These are phyloP conservation scores for Metaphire vulgaris DNA, from an alignment of 1,140 invertebrate genomes.

Conservation along the genomic window DNA sequence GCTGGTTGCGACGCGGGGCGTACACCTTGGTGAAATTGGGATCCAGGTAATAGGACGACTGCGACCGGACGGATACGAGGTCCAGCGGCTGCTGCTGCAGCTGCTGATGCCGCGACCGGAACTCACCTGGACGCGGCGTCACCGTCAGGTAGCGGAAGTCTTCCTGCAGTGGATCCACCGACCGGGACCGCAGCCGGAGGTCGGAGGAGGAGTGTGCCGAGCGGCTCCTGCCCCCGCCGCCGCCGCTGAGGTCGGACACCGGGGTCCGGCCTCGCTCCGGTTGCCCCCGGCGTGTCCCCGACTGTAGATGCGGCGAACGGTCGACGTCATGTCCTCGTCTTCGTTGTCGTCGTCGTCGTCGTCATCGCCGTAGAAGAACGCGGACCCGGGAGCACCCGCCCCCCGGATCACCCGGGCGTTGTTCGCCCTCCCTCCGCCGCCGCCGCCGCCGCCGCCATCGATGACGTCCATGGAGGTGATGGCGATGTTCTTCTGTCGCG, in stretches of 20 bases:
- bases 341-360: too few species aligned
- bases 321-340: neutral
- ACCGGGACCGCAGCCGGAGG: neutral
- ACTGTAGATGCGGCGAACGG: neutral
- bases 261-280: neutral
- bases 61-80: neutral
- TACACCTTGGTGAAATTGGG: neutral
- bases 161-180: neutral
- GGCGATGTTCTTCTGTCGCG: neutral
- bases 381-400: too few species aligned
- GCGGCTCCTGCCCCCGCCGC: neutral
- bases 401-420: too few species aligned
- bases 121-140: too few species aligned
- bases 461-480: neutral
- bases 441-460: neutral
- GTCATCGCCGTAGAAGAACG: too few species aligned
- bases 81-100: neutral
- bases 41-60: neutral
- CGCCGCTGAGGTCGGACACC: neutral
- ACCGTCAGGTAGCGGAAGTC: neutral
- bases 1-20: neutral
- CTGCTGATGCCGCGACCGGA: neutral
- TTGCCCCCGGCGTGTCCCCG: too few species aligned
- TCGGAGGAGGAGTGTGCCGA: neutral
- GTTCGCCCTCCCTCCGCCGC: too few species aligned